phyloP scores from a whole-genome alignment of 2,888 invertebrate species.

The Drymonia ruficornis region DNA sequence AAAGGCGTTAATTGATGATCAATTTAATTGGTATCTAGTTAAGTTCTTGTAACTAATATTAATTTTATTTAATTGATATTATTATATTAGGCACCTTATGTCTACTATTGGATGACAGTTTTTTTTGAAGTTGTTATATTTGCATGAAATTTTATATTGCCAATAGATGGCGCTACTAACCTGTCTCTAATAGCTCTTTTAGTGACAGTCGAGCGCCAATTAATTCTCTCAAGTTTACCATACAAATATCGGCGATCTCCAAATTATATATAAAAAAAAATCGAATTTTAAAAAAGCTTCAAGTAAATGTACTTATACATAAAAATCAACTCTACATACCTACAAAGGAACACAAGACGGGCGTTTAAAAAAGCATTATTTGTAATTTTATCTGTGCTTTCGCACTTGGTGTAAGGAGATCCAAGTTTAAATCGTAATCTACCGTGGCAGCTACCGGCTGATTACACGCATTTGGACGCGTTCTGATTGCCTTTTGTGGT shows the following conservation, averaged over 20 bases:
- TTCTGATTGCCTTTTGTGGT: slow-evolving; percentile 43
- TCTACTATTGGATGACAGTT: too few relatives aligned
- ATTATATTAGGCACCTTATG: too few relatives aligned
- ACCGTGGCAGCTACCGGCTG: slow-evolving; percentile 47
- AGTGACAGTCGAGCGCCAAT: too few relatives aligned
- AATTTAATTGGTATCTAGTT: not conserved
- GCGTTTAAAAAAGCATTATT: slow-evolving; percentile 10
- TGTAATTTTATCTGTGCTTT: slow-evolving; percentile 34
- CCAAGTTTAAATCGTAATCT: slow-evolving; percentile 38
- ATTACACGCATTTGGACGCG: slow-evolving; percentile 44
- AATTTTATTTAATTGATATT: too few relatives aligned
- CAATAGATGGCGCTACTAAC: slow-evolving; percentile 56
- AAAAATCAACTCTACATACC: not conserved
- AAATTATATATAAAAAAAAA: too few relatives aligned
- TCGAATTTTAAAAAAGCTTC: too few relatives aligned
- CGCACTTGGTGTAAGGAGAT: slow-evolving; percentile 39
- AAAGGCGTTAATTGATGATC: not conserved
- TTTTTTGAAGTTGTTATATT: too few relatives aligned
- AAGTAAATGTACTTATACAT: too few relatives aligned
- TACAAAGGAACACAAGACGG: slow-evolving; percentile 7
- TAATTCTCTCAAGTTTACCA: too few relatives aligned
- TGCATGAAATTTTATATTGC: not conserved
- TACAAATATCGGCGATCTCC: too few relatives aligned
- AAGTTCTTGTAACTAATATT: too few relatives aligned
- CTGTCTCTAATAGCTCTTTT: not conserved